phyloP scores from a whole-genome alignment of 2,113 vertebrate genomes.

The Eulemur macaco region DNA sequence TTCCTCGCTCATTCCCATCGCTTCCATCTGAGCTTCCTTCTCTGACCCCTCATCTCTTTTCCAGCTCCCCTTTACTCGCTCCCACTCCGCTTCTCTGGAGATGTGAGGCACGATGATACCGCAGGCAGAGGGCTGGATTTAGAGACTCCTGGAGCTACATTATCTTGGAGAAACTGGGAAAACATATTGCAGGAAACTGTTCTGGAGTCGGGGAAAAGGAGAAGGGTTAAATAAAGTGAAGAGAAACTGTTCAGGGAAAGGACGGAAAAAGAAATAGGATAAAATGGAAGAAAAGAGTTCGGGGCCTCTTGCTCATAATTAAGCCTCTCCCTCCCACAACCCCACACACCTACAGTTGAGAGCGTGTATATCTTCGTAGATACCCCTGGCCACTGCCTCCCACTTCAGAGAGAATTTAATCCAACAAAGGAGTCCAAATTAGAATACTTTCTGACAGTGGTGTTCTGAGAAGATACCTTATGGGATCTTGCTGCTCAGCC shows the following conservation, averaged over 20 bases:
- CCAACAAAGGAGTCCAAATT: background rate
- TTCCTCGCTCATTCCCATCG: background rate
- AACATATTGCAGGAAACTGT: background rate
- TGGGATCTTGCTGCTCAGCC: background rate
- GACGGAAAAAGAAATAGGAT: background rate
- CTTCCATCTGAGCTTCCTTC: background rate
- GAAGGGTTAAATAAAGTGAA: background rate
- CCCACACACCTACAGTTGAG: background rate
- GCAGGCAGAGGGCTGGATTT: background rate
- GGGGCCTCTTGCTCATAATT: background rate
- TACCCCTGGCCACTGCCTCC: background rate
- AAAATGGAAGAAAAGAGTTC: background rate
- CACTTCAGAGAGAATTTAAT: background rate
- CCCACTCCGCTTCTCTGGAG: background rate
- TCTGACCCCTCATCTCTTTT: no score
- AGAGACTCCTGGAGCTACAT: background rate
- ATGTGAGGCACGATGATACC: rapidly evolving
- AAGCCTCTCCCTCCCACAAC: background rate
- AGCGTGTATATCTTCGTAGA: background rate
- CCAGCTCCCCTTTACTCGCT: background rate
- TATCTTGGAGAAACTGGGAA: background rate
- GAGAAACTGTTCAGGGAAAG: background rate
- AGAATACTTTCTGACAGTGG: background rate
- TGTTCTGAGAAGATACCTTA: background rate
- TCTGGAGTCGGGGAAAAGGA: background rate